phyloP scores from a whole-genome alignment of 2,113 vertebrate genomes.

The Bagarius yarrelli region DNA sequence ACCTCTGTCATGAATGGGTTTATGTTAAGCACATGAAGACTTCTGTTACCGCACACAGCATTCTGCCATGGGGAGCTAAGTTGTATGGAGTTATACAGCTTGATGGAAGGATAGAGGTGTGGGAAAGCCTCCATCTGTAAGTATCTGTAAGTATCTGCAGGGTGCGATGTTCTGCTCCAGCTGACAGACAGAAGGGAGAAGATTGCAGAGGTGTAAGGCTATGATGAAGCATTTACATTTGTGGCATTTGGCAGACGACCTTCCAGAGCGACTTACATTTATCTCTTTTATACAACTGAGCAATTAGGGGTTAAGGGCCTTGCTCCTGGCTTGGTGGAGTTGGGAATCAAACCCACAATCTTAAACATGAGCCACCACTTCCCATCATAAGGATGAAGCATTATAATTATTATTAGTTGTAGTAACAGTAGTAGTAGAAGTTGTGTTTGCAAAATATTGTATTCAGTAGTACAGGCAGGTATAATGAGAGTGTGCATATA shows the following conservation, averaged over 20 bases:
- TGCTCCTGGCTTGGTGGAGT: too few relatives aligned
- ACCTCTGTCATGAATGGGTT: neutral
- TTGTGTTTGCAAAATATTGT: neutral
- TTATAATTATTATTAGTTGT: too few relatives aligned
- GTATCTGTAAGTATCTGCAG: neutral
- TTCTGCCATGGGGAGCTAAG: neutral
- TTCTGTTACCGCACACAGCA: neutral
- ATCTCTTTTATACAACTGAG: too few relatives aligned
- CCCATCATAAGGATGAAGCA: too few relatives aligned
- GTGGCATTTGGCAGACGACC: too few relatives aligned
- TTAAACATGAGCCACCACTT: too few relatives aligned
- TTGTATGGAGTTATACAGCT: neutral
- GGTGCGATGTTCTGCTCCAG: neutral
- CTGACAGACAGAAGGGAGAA: neutral
- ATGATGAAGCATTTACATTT: too few relatives aligned
- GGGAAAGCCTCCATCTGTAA: neutral
- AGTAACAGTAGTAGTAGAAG: neutral
- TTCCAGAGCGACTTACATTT: too few relatives aligned
- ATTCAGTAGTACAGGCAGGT: neutral
- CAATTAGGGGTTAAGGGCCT: too few relatives aligned
- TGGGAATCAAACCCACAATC: too few relatives aligned
- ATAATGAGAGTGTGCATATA: neutral
- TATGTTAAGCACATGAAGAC: conserved; percentile 3
- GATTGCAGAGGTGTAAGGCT: neutral
- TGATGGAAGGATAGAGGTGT: neutral